Evolutionary conservation across 2,888 invertebrate genomes (phyloP).

Genomic region (Cantharis flavilabris): DNA sequence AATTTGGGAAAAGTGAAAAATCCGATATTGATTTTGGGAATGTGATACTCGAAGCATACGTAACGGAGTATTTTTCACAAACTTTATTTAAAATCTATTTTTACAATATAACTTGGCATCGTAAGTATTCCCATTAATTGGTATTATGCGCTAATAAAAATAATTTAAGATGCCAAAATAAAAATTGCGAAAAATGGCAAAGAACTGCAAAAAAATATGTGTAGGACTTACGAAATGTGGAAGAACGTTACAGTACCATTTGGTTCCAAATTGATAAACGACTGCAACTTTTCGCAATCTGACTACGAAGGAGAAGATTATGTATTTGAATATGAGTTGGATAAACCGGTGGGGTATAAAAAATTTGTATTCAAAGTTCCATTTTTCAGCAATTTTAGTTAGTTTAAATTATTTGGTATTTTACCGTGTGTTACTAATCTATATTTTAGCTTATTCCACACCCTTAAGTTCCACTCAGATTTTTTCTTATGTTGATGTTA

Average conservation of each 20-base stretch:
- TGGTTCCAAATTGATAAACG: conserved; percentile 8
- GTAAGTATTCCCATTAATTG: conserved; percentile 3
- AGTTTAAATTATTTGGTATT: background rate
- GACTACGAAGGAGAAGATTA: conserved; percentile 18
- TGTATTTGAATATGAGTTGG: conserved; percentile 20
- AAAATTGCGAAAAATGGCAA: conserved; percentile 5
- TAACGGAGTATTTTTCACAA: background rate
- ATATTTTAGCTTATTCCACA: background rate
- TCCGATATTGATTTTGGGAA: background rate
- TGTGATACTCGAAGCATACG: conserved; percentile 5
- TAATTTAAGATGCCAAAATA: conserved; percentile 9
- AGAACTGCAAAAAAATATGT: conserved; percentile 17
- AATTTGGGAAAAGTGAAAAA: background rate
- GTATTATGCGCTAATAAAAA: background rate
- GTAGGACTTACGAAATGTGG: conserved; percentile 18
- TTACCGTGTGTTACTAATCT: background rate
- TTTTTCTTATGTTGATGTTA: conserved; percentile 50
- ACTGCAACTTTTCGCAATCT: conserved; percentile 9
- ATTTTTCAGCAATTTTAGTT: conserved; percentile 13
- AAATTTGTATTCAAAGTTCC: conserved; percentile 25
- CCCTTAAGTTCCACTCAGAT: conserved; percentile 6
- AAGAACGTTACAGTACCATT: conserved; percentile 22
- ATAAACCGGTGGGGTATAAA: background rate
- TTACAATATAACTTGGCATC: conserved; percentile 17
- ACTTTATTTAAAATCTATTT: conserved; percentile 11